Conservation (phyloP, 2,113 vertebrate genomes). For the Brachypteracias leptosomus region DNA sequence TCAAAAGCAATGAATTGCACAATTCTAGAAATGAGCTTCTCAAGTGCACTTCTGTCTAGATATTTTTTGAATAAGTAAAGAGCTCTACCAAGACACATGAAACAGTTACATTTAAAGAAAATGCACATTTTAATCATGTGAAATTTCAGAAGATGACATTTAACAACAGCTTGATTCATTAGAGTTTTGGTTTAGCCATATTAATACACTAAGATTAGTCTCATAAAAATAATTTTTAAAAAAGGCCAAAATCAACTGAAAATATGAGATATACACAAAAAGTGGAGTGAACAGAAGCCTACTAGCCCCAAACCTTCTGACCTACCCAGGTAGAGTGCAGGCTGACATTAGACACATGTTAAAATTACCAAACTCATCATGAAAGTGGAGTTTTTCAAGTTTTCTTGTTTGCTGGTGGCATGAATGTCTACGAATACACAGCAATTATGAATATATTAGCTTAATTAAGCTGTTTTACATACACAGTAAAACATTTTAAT, state of each 20-base stretch:
- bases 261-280: neutral
- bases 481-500: constrained; percentile 1
- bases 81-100: neutral
- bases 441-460: neutral
- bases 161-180: neutral
- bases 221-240: neutral
- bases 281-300: neutral
- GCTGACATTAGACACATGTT: rapidly evolving
- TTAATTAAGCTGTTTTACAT: constrained; percentile 34
- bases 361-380: neutral
- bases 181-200: neutral
- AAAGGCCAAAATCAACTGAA: neutral
- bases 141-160: neutral
- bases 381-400: neutral
- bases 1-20: neutral
- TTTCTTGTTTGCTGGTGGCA: neutral
- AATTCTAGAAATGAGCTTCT: neutral
- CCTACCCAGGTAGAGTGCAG: neutral
- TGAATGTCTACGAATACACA: neutral
- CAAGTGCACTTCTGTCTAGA: neutral
- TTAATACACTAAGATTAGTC: neutral
- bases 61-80: neutral
- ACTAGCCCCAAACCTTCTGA: neutral
- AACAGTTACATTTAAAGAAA: neutral
- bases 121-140: neutral